Evolutionary conservation across 2,888 invertebrate species (phyloP).

Genomic region (Melanotus villosus): DNA sequence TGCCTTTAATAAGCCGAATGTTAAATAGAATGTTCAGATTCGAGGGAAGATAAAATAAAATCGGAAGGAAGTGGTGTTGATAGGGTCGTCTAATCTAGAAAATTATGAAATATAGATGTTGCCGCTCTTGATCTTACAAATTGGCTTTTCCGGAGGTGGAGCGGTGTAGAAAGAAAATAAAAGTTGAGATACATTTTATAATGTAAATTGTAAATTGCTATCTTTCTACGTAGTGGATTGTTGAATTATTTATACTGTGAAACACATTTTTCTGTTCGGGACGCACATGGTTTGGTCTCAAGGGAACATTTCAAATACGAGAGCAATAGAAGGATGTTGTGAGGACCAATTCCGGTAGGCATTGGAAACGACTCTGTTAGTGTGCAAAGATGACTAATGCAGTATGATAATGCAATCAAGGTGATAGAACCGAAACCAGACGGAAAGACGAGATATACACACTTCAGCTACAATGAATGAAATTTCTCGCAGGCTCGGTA

Average conservation of each 20-base stretch:
- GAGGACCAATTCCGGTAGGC: constrained; percentile 33
- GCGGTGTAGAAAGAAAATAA: constrained; percentile 1
- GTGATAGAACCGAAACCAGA: constrained; percentile 50
- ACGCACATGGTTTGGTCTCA: constrained; percentile 46
- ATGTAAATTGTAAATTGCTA: constrained; percentile 52
- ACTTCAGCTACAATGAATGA: constrained; percentile 42
- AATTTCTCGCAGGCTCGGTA: constrained; percentile 39
- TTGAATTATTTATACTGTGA: constrained; percentile 54
- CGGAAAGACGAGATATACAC: constrained; percentile 31
- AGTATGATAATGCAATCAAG: constrained; percentile 57
- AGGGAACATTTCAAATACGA: constrained; percentile 52
- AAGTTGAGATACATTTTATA: constrained; percentile 50
- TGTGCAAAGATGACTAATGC: constrained; percentile 51
- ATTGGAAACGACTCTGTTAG: constrained; percentile 41
- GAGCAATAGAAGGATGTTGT: constrained; percentile 45
- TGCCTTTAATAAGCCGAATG: too few species aligned
- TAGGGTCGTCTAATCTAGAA: neutral
- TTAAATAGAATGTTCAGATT: too few species aligned
- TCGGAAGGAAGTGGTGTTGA: neutral
- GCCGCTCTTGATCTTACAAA: constrained; percentile 13
- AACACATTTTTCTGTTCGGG: constrained; percentile 51
- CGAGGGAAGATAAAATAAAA: too few species aligned
- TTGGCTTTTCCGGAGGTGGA: neutral
- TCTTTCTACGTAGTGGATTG: constrained; percentile 45
- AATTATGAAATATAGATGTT: constrained; percentile 10